A percentile compares a stretch with the other conserved stretches of the same genome.
Evolutionary conservation across 2,888 invertebrate genomes (phyloP).

Genomic region (Morpho helenor): DNA sequence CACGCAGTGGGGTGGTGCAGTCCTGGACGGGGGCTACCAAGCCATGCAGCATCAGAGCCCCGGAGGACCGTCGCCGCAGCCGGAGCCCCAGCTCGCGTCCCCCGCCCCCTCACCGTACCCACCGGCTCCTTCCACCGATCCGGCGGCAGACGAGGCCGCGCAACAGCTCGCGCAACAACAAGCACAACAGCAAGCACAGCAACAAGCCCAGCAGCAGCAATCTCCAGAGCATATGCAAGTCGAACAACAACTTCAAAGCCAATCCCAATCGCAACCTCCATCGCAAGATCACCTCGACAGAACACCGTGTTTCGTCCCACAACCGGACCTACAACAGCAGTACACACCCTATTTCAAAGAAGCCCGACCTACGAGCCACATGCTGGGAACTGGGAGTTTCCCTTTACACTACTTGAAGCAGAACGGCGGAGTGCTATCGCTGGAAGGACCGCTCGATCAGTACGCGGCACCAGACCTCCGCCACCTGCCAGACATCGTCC

Average conservation of each 20-base stretch:
- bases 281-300: slow-evolving; percentile 68
- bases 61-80: slow-evolving; percentile 76
- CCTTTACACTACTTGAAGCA: slow-evolving; percentile 92
- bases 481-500: slow-evolving; percentile 84
- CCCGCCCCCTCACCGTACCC: slow-evolving; percentile 86
- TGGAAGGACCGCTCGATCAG: slow-evolving; percentile 74
- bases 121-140: slow-evolving; percentile 82
- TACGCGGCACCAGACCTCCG: slow-evolving; percentile 81
- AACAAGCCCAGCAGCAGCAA: slow-evolving; percentile 67
- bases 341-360: slow-evolving; percentile 80
- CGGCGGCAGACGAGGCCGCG: slow-evolving; percentile 69
- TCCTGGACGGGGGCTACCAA: slow-evolving; percentile 80
- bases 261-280: slow-evolving; percentile 72
- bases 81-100: slow-evolving; percentile 80
- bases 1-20: slow-evolving; percentile 84
- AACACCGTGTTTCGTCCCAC: slow-evolving; percentile 78
- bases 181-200: slow-evolving; percentile 74
- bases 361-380: slow-evolving; percentile 80
- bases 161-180: slow-evolving; percentile 68
- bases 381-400: slow-evolving; percentile 87
- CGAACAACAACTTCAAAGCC: slow-evolving; percentile 77
- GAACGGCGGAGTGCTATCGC: slow-evolving; percentile 86
- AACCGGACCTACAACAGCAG: slow-evolving; percentile 79
- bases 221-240: slow-evolving; percentile 76
- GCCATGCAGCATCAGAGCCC: slow-evolving; percentile 76